Percentiles rank a stretch among this genome's conserved stretches.
Evolutionary conservation across 2,888 invertebrate genomes (phyloP).

Genomic region (Caenorhabditis virilis): DNA sequence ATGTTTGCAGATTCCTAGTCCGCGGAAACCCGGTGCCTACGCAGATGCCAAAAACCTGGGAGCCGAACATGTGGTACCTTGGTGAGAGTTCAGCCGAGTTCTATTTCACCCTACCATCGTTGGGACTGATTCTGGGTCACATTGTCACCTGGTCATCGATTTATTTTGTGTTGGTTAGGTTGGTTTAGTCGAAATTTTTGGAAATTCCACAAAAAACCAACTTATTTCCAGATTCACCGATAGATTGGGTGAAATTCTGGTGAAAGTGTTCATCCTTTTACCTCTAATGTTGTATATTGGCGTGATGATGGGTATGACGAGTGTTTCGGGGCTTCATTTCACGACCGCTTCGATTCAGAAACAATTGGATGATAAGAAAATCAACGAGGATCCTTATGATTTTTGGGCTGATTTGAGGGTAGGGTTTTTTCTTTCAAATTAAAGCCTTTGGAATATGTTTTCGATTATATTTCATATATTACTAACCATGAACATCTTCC

Average conservation of each 20-base stretch:
- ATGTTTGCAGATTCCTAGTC: slow-evolving; percentile 36
- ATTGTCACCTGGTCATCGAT: slow-evolving; percentile 40
- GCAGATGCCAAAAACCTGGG: slow-evolving; percentile 36
- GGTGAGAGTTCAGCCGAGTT: slow-evolving; percentile 32
- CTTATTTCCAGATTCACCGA: slow-evolving; percentile 17
- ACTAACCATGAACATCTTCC: no score
- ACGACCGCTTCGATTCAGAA: slow-evolving; percentile 3
- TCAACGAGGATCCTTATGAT: slow-evolving; percentile 41
- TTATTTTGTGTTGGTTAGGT: slow-evolving; percentile 25
- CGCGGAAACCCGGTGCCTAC: slow-evolving; percentile 18
- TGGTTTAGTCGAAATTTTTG: neutral
- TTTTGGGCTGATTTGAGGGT: slow-evolving; percentile 53
- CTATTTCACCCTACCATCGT: slow-evolving; percentile 34
- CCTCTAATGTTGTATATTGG: slow-evolving; percentile 36
- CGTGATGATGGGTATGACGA: slow-evolving; percentile 39
- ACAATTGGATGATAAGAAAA: slow-evolving; percentile 23
- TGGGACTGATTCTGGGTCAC: slow-evolving; percentile 32
- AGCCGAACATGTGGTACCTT: slow-evolving; percentile 52
- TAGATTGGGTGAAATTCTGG: slow-evolving; percentile 27
- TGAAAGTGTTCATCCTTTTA: slow-evolving; percentile 34
- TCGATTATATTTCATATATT: no score
- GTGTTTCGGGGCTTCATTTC: slow-evolving; percentile 26
- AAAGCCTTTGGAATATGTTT: no score
- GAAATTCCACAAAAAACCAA: slow-evolving; percentile 3
- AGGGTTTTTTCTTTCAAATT: neutral